These are phyloP conservation scores for Rhynchonycteris naso DNA, from an alignment of 2,797 vertebrate species.

Conservation along the genomic window DNA sequence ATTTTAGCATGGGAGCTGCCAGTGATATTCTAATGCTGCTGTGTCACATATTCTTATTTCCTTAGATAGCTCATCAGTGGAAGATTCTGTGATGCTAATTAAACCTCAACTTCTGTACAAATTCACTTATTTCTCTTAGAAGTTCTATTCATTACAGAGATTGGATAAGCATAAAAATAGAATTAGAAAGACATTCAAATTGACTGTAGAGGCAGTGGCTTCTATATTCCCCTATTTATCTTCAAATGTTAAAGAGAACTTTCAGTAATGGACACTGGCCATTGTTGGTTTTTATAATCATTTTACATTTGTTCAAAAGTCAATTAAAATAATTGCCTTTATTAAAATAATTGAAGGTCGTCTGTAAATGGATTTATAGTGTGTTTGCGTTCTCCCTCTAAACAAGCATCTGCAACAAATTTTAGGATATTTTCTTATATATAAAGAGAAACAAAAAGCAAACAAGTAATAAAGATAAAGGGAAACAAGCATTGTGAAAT, in stretches of 20 bases:
- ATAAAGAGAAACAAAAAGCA: constrained; percentile 13
- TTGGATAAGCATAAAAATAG: constrained; percentile 4
- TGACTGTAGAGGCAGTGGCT: neutral
- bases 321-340: constrained; percentile 33
- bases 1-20: neutral
- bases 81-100: constrained; percentile 40
- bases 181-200: constrained; percentile 46
- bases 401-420: neutral
- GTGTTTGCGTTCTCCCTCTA: neutral
- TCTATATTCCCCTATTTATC: neutral
- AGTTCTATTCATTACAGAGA: constrained; percentile 36
- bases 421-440: constrained; percentile 6
- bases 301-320: constrained; percentile 53
- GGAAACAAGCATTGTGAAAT: neutral
- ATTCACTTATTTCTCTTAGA: constrained; percentile 48
- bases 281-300: constrained; percentile 20
- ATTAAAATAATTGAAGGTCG: constrained; percentile 41
- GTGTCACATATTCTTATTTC: neutral
- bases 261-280: neutral
- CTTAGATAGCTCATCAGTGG: neutral
- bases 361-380: constrained; percentile 12
- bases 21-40: neutral
- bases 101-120: constrained; percentile 23
- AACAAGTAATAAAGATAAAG: neutral
- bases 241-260: constrained; percentile 43